Evolutionary conservation across 2,797 vertebrate genomes (phyloP).

Genomic region (Arremon brunneinucha): DNA sequence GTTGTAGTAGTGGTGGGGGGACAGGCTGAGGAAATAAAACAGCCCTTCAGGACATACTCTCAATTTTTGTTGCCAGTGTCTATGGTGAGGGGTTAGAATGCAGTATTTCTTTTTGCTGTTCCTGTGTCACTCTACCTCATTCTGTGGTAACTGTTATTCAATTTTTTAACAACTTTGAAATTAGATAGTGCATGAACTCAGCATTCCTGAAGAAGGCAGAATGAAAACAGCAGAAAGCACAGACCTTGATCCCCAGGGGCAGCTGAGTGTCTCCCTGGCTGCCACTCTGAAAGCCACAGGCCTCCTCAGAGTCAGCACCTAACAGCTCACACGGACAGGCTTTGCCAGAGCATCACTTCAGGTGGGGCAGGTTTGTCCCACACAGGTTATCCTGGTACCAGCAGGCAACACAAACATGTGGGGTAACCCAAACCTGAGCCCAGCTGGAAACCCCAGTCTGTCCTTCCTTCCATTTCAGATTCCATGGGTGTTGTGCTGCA

Average conservation of each 20-base stretch:
- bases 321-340: fast-evolving
- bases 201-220: background rate
- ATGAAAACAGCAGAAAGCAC: background rate
- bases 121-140: background rate
- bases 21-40: background rate
- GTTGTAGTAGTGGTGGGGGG: fast-evolving
- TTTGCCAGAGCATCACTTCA: background rate
- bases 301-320: background rate
- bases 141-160: background rate
- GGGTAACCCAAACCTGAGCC: background rate
- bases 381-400: background rate
- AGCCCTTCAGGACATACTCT: background rate
- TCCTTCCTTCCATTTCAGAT: background rate
- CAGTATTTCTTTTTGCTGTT: background rate
- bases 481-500: background rate
- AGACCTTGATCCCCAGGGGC: background rate
- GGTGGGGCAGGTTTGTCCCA: background rate
- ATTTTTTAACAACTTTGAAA: background rate
- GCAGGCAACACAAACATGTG: background rate
- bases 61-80: background rate
- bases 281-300: background rate
- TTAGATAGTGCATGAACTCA: background rate
- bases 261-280: background rate
- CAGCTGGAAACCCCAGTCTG: background rate
- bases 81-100: background rate